Base-by-base conservation (phyloP, 2,113 vertebrate species). In the Copsychus sechellarum region DNA sequence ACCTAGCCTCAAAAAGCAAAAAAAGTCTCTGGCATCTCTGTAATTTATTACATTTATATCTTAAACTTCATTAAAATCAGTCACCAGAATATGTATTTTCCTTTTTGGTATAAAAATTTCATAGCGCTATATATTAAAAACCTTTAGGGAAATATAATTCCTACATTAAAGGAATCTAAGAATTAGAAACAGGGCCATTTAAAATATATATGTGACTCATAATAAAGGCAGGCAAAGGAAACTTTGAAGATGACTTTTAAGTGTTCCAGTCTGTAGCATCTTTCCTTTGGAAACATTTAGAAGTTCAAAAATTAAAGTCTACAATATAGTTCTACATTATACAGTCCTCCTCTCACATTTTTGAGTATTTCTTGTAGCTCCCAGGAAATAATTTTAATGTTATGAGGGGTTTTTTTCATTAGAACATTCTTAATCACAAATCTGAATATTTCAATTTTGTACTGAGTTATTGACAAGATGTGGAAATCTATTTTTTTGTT, bases 121-220 rank as follows among this genome's bases (percentile, higher is more conserved):
- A 95, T 91, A 53, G 36, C 72, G 19, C 33, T 76, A 71, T 92
- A 92, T 92, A 94, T 96, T 84, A 90, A 95, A 96, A 94, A 91
- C 66, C 82, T 95, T 82, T 76, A 88, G 87, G 94, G 86, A 95
- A 95, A 92, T 88, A 51, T 21, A 74, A 67, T 66, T 86, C 51
- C 77, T 94, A 81, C 43, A 90, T 29, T 51, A 29, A 17, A 51
- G 50, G 60, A 71, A 72, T 22, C 34, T 73, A 74, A 91, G 54
- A 81, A 36, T 70, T 67, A 57, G 60, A 85, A 90, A 57, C 23
- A 65, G 16, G 40, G 33, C 17, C 22, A 82, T 76, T 93, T 95
- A 87, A 93, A 95, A 94, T 64, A 93, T 70, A 93, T 84, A 82
- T 85, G 42, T 81, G 74, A 56, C 48, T 77, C 73, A 29, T 40